Base-by-base conservation (phyloP, 2,888 invertebrate species). In the Epirrhoe tristata region DNA sequence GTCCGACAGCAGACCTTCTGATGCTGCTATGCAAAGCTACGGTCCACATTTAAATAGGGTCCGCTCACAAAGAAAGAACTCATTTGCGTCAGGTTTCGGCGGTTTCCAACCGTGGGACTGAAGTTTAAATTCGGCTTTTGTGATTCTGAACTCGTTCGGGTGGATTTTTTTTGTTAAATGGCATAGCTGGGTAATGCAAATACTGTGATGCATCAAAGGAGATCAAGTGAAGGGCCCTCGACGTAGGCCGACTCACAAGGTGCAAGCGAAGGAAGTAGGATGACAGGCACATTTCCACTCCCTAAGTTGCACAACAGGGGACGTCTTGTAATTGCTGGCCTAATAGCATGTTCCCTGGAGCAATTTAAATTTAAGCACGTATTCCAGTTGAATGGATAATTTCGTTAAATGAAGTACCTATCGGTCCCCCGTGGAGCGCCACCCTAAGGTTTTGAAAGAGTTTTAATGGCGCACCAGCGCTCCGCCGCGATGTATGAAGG, bases 321-420 rank as follows among this genome's bases (percentile, higher is more conserved):
- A 7, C 36, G 51, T n/a, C 46, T 52, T 57, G 48, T 55, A 57
- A 63, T 63, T 63, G 32, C 59, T 52, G 55, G 52, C 55, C 36
- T 56, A 60, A 63, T 57, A 48, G 53, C 63, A 58, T 55, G 60
- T 53, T 63, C 58, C 58, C 46, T 48, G 60, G 31, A 63, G 36
- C 62, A 32, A 67, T 58, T 55, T 63, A 57, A 60, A 60, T 60
- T 60, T 57, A 48, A 63, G 63, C 63, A 57, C 57, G 60, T 63
- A 67, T 60, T 57, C 60, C 63, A 63, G 46, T 59, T 67, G 60
- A 63, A 58, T 61, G 57, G 66, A 53, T 61, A 61, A 58, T 61
- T 66, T 58, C 3, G 61, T 61, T 66, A 66, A 52, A 61, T 51
- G 52, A 58, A 50, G 58, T 53, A 46, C 48, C 54, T 50, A 46